Base-by-base conservation (phyloP, 1,140 invertebrate species). In the Anoplophora glabripennis region DNA sequence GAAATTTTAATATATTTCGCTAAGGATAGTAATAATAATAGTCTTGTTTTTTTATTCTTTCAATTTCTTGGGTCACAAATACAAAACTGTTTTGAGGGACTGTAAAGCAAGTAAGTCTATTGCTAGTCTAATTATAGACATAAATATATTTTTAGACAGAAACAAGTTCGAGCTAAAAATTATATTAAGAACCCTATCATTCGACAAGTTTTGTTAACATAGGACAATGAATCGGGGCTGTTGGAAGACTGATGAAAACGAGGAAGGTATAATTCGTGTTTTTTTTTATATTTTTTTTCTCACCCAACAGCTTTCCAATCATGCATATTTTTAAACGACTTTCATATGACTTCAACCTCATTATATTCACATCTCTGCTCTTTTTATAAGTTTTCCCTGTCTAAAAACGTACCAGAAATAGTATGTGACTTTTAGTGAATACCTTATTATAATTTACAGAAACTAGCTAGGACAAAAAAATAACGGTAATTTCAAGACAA, bases 201-300 rank as follows among this genome's bases (percentile, higher is more conserved):
- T 15, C 38, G 37, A 17, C n/a, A 54, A 12, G 15, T 40, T 14
- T 21, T 47, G 46, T 54, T 46, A 28, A 4, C 9, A 10, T 17
- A 53, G 11, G 11, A 66, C 15, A 45, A 81, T 80, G 79, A 75
- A 64, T 62, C 80, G 77, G 53, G 80, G 77, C 42, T 80, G 80
- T 69, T 84, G 82, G 81, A 82, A 82, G 71, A 76, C 83, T 52
- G 79, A 82, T 55, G 76, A 80, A 7, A 76, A 83, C 35, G 79
- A 83, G 53, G 81, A 80, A 75, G 81, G 82, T 83, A 73, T 59
- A 57, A 51, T 45, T 42, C 5, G n/a, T 7, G 11, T n/a, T 55
- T 10, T 44, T 1, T 51, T 51, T 28, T 46, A 15, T 10, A 7
- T 17, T 36, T 48, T 53, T 38, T 59, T 10, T 15, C 10, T 11